Base-by-base conservation (phyloP, 2,797 vertebrate genomes). In the Fistularia tabacaria region DNA sequence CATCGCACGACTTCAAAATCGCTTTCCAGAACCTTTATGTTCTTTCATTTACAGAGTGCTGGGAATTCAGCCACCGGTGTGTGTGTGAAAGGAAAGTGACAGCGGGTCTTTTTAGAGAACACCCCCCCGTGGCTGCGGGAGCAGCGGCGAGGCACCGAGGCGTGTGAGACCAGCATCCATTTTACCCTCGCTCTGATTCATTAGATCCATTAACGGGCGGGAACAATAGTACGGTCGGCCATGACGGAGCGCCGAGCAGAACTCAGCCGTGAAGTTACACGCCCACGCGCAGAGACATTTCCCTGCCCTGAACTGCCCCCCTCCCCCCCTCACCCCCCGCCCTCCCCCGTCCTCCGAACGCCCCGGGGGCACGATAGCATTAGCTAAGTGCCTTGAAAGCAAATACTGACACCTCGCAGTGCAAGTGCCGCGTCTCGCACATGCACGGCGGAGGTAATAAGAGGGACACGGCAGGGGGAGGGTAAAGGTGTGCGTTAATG, bases 321-420 rank as follows among this genome's bases (percentile, higher is more conserved):
- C 64, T 42, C 50, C 46, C 38, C 49, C 38, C n/a, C n/a, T n/a
- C n/a, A n/a, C n/a, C 25, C 25, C 62, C 67, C 60, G 40, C 61
- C 66, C 64, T 42, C 50, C 46, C 38, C 49, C 38, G 12, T 13
- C 10, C 46, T 57, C 46, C 36, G 42, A 47, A 67, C 49, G 59
- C 56, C 8, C 77, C 54, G 9, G 60, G 73, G 73, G 61, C 59
- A 65, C 1, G 6, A 48, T 48, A 76, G 63, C 71, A 69, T 71
- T 64, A 71, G 76, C 71, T 78, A 69, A 85, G 83, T 14, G 47
- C 70, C 77, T 75, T 65, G 61, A 78, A 75, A 77, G 73, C 76
- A 76, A 81, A 81, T 62, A 59, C 64, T 49, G 69, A 77, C 69
- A 65, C 66, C 61, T 68, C 64, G 69, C 64, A 54, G 58, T 53